phyloP scores from a whole-genome alignment of 2,113 vertebrate genomes.

The Polypterus bichir region DNA sequence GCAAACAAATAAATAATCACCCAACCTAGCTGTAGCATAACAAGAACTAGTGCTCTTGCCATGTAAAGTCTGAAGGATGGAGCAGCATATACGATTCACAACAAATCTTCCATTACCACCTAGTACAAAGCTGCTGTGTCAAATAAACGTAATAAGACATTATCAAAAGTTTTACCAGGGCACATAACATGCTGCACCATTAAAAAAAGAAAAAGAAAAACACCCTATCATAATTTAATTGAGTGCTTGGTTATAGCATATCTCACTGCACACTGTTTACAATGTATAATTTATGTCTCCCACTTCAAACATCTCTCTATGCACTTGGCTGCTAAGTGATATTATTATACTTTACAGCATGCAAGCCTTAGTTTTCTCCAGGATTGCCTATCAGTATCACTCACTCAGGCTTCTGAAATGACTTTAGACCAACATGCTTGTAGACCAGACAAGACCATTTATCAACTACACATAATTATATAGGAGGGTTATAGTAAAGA shows the following conservation, averaged over 20 bases:
- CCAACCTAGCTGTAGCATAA: no score
- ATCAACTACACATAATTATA: no score
- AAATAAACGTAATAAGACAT: constrained; percentile 65
- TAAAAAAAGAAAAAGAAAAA: constrained; percentile 25
- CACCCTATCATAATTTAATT: constrained; percentile 73
- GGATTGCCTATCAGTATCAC: constrained; percentile 13
- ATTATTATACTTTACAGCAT: constrained; percentile 62
- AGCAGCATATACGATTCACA: not conserved
- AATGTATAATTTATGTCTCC: constrained; percentile 85
- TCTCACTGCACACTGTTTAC: constrained; percentile 77
- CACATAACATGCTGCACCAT: constrained; percentile 48
- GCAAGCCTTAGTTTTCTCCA: not conserved
- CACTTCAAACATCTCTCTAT: constrained; percentile 77
- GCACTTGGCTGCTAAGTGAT: constrained; percentile 77
- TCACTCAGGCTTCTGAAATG: constrained; percentile 5
- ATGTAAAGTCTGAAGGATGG: no score
- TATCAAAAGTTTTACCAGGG: constrained; percentile 65
- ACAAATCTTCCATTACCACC: constrained; percentile 8
- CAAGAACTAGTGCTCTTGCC: no score
- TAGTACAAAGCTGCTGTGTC: constrained; percentile 25
- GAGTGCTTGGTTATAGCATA: constrained; percentile 57
- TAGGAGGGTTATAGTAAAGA: no score
- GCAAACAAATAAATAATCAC: no score
- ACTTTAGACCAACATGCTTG: not conserved
- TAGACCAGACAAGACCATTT: no score